Evolutionary conservation across 2,797 vertebrate genomes (phyloP), one percentile per base, ranked within the genome.

Genomic region (Onychomys leucogaster): DNA sequence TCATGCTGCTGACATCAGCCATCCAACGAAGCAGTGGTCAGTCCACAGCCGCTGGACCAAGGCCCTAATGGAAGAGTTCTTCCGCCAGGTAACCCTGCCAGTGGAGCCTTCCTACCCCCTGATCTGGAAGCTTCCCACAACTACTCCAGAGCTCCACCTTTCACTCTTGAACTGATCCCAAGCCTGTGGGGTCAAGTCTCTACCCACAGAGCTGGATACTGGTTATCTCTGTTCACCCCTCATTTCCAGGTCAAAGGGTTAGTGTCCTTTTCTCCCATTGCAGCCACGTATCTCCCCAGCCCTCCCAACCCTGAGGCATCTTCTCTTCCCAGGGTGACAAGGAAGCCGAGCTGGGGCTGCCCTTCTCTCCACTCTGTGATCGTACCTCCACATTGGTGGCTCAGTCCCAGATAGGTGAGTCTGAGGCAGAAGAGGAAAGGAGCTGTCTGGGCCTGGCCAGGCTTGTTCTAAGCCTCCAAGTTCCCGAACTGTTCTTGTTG

Each of bases 1-100:
- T 19, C 99, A 99, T 94, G 99, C 99, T 4, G 99, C 99, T 23
- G 99, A 99, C 98, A 99, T 99, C 97, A 99, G 99, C 97, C 99
- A 99, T 97, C 99, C 99, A 23, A 99, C 99, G 91, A 99, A 99
- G 98, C 99, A 99, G 95, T 99, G 99, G 99, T 93, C 96, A 0
- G 99, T 99, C 82, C 99, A 99, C 98, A 99, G 99, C 96, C 99
- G 99, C 94, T 99, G 99, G 99, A 99, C 99, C 96, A 99, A 99
- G 96, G 99, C 99, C 0, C 99, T 99, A 43, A 99, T 99, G 99
- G 99, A 99, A 95, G 99, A 99, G 98, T 99, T 99, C 98, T 99
- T 99, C 98, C 99, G 99, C 97, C 99, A 99, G 99, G 99, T 99
- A 49, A 27, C 25, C 0, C 25, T 61, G 57, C 55, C 41, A 78